Conservation (phyloP, 2,113 vertebrate genomes). For the Saguinus midas region DNA sequence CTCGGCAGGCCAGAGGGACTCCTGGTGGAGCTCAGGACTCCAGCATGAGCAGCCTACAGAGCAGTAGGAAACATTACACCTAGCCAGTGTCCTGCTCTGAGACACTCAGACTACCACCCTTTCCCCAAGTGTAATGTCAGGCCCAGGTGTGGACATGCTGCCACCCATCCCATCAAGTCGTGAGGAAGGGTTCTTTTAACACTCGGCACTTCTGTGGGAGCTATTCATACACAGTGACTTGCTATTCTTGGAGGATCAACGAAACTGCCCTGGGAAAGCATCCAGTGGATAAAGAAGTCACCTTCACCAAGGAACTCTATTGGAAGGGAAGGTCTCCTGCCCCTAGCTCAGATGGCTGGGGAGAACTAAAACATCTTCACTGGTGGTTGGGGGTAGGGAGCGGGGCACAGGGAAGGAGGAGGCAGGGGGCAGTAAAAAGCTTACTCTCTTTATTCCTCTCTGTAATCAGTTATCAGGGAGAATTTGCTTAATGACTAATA, state of each 20-base stretch:
- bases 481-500: neutral
- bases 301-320: neutral
- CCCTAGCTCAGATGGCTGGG: neutral
- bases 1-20: conserved; percentile 81
- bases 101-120: neutral
- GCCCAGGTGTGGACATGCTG: neutral
- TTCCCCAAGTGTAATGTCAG: neutral
- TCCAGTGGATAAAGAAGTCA: conserved; percentile 5
- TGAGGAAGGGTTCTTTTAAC: neutral
- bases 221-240: neutral
- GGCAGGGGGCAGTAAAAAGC: neutral
- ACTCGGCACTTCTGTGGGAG: neutral
- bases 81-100: neutral
- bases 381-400: neutral
- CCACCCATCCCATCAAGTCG: neutral
- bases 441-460: neutral
- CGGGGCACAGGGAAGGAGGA: too few species aligned
- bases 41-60: conserved; percentile 83
- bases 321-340: neutral
- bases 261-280: conserved; percentile 17
- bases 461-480: neutral
- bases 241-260: conserved; percentile 48
- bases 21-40: conserved; percentile 87
- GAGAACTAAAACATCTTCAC: conserved; percentile 11
- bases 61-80: conserved; percentile 60